A percentile compares a stretch with the other conserved stretches of the same genome.
These are phyloP conservation scores for Catharus ustulatus DNA, from an alignment of 2,797 vertebrate species.

Conservation along the genomic window DNA sequence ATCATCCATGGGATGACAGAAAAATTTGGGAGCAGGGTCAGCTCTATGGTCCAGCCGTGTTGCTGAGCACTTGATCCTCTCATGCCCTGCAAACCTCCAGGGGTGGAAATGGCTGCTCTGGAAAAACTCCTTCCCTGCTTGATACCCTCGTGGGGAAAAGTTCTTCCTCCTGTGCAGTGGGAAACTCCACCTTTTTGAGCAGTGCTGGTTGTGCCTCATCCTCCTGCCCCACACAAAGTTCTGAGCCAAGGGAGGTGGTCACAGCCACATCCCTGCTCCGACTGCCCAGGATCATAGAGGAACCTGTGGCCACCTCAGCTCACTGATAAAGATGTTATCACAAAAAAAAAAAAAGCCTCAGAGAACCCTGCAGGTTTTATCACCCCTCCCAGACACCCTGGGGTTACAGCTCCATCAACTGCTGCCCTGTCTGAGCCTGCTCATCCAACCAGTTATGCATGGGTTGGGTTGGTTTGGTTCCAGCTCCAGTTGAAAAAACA, in stretches of 20 bases:
- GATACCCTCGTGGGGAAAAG: accelerated
- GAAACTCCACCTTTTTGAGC: neutral
- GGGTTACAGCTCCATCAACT: neutral
- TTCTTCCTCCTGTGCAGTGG: neutral
- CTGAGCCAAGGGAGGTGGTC: neutral
- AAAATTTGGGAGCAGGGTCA: neutral
- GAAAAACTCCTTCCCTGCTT: neutral
- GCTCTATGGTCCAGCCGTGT: neutral
- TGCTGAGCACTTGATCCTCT: neutral
- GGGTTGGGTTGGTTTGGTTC: neutral
- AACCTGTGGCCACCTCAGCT: neutral
- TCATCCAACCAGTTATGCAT: neutral
- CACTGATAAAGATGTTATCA: neutral
- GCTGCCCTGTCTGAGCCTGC: neutral
- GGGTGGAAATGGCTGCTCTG: neutral
- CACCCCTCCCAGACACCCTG: neutral
- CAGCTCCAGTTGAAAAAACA: neutral
- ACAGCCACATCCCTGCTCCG: neutral
- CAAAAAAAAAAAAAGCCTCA: neutral
- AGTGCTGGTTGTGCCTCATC: neutral
- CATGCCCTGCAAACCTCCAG: accelerated
- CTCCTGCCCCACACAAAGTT: neutral
- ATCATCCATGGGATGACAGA: neutral
- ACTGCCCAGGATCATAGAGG: neutral
- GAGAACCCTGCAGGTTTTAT: neutral